phyloP scores from a whole-genome alignment of 2,113 vertebrate species.

The Lichenostomus cassidix region DNA sequence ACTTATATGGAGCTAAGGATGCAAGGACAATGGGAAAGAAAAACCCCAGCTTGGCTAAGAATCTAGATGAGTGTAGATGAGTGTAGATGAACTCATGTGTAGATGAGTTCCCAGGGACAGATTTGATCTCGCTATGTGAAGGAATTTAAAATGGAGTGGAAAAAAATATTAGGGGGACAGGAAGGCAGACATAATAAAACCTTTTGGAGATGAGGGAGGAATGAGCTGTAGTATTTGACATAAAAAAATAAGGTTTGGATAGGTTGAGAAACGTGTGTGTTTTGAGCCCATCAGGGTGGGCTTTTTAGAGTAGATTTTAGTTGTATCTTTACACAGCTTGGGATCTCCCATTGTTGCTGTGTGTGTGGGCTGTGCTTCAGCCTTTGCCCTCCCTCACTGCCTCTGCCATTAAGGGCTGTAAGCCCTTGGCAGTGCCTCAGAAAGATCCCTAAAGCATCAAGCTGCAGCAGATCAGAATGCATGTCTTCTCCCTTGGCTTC shows the following conservation, averaged over 20 bases:
- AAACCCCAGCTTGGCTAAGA: neutral
- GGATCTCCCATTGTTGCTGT: neutral
- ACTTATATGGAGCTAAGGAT: neutral
- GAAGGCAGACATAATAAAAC: neutral
- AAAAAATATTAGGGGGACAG: neutral
- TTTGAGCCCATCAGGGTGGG: neutral
- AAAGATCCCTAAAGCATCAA: neutral
- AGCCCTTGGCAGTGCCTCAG: neutral
- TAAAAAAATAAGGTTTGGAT: neutral
- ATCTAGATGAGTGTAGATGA: too few species aligned
- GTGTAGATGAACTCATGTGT: neutral
- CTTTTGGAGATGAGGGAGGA: neutral
- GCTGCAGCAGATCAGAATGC: neutral
- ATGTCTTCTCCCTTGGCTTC: neutral
- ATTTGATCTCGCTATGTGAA: neutral
- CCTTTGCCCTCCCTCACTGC: neutral
- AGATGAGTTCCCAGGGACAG: neutral
- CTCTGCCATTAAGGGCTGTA: rapidly evolving
- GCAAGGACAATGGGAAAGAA: neutral
- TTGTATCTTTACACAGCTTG: neutral
- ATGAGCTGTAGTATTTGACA: neutral
- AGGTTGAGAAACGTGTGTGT: neutral
- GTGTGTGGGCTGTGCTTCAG: neutral
- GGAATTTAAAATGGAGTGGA: neutral
- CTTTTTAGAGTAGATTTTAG: neutral